Conservation (phyloP, 2,113 vertebrate species). For the Pheucticus melanocephalus region DNA sequence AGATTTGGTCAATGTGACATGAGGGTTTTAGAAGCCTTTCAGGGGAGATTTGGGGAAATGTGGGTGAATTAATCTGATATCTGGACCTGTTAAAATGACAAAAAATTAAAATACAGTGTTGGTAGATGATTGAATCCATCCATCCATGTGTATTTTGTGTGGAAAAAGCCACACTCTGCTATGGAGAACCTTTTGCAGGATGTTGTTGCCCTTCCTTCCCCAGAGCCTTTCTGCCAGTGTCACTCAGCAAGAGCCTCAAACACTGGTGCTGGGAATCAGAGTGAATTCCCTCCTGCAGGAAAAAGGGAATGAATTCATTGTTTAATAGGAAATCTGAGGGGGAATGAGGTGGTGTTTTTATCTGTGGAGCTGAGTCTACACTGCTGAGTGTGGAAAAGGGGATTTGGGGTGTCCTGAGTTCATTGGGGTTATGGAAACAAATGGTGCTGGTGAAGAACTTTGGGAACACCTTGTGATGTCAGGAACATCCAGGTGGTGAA, state of each 20-base stretch:
- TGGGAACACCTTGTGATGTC: background rate
- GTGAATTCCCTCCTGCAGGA: background rate
- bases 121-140: background rate
- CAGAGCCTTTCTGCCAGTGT: background rate
- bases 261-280: fast-evolving
- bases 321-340: background rate
- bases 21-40: background rate
- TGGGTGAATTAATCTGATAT: background rate
- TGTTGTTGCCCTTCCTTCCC: background rate
- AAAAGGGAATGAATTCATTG: background rate
- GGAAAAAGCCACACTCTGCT: background rate
- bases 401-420: background rate
- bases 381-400: background rate
- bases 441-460: background rate
- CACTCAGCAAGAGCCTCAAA: fast-evolving
- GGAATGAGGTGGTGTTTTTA: background rate
- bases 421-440: background rate
- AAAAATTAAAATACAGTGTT: background rate
- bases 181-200: background rate
- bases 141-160: background rate
- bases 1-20: background rate
- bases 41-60: background rate
- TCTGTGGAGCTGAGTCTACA: background rate
- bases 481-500: background rate
- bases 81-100: background rate